Conservation (phyloP, 2,797 vertebrate genomes). For the Enteromius viviparus region DNA sequence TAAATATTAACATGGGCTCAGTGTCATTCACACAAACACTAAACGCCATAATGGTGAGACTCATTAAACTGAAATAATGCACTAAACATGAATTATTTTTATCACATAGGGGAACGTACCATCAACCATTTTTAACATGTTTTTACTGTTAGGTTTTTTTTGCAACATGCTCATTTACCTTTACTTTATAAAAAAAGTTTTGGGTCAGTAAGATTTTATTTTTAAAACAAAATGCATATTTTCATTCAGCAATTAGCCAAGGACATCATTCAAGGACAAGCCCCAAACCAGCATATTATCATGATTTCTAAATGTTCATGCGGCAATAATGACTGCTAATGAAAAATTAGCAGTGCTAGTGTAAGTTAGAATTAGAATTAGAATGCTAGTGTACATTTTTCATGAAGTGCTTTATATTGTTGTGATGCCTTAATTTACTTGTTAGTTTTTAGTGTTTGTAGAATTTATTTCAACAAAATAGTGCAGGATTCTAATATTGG, state of each 20-base stretch:
- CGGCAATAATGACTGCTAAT: background rate
- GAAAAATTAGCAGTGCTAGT: too few species aligned
- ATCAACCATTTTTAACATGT: background rate
- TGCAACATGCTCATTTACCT: background rate
- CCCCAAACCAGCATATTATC: background rate
- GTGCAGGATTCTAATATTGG: background rate
- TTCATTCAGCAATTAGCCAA: too few species aligned
- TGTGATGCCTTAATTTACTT: background rate
- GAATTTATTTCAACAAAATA: background rate
- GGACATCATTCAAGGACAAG: background rate
- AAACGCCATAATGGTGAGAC: background rate
- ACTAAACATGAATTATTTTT: background rate
- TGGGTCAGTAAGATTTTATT: background rate
- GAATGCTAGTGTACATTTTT: background rate
- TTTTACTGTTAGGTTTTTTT: too few species aligned
- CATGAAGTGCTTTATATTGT: background rate
- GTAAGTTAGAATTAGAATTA: background rate
- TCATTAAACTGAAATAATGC: background rate
- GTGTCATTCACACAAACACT: background rate
- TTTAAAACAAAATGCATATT: too few species aligned
- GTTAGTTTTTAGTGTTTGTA: too few species aligned
- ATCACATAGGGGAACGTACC: too few species aligned
- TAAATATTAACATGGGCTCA: background rate
- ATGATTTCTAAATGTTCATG: background rate
- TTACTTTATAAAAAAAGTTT: slow-evolving; percentile 3